Base-by-base conservation (phyloP, 1,140 invertebrate species). In the Macrocentrus cingulum region DNA sequence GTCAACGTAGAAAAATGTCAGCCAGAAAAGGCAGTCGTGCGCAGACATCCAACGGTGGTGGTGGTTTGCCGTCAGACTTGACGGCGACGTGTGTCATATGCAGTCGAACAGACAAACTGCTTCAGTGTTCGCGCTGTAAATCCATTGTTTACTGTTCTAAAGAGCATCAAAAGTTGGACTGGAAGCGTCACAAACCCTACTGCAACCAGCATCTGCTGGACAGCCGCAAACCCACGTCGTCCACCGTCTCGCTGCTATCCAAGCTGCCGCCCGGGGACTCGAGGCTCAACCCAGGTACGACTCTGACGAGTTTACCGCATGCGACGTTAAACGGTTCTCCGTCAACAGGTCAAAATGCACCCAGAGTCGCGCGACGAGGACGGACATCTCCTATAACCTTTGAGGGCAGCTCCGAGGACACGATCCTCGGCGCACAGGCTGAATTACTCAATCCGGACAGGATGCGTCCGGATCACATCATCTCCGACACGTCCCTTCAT, bases 101-200 rank as follows among this genome's bases (percentile, higher is more conserved):
- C 76, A 85, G 86, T 62, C 81, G 78, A 36, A 76, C 73, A 56
- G 82, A 88, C 60, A 87, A 88, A 66, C 77, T 91, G 62, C 80
- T 87, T 32, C 80, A 89, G 60, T 92, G 91, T 76, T 84, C 84
- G 60, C 82, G 86, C 56, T 93, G 91, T 77, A 85, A 86, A 64
- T 77, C 71, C 56, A 82, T 84, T 56, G 87, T 85, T 77, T 93
- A 92, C 75, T 93, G 91, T 75, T 86, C 84, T 39, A 88, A 85
- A 66, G 86, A 88, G 61, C 91, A 92, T 71, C 91, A 92, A 76
- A 84, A 83, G 52, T 69, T 82, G 57, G 87, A 92, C 65, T 92
- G 90, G 90, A 85, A 85, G 62, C 77, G 79, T 53, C 91, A 93
- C 41, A 62, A 56, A 46, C 13, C 15, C 18, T 23, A 19, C 48